Evolutionary conservation across 2,113 vertebrate genomes (phyloP).

Genomic region (Desmodus rotundus): DNA sequence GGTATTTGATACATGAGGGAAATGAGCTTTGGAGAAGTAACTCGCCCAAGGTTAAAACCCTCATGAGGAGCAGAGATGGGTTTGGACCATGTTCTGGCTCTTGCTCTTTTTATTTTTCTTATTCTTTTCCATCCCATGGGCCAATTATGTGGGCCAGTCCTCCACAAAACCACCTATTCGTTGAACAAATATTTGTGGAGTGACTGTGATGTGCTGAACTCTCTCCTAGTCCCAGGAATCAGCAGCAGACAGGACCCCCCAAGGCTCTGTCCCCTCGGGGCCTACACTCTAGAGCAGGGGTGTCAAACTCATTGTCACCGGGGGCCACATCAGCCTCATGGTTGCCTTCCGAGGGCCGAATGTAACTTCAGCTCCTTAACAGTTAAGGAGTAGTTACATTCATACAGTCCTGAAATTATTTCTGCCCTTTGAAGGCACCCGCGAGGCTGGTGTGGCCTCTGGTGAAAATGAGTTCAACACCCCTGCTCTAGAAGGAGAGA

Average conservation of each 20-base stretch:
- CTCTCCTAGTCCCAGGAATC: not conserved
- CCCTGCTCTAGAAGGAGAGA: not conserved
- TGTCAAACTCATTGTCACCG: too few species aligned
- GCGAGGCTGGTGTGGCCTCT: too few species aligned
- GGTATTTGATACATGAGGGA: accelerated
- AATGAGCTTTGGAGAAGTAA: not conserved
- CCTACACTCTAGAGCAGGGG: not conserved
- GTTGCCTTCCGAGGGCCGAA: too few species aligned
- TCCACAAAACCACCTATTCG: not conserved
- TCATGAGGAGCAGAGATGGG: not conserved
- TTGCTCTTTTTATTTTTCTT: not conserved
- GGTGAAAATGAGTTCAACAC: too few species aligned
- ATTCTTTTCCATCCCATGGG: not conserved
- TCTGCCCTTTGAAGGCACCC: too few species aligned
- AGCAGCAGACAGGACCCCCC: not conserved
- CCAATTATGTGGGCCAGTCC: not conserved
- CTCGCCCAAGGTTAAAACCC: not conserved
- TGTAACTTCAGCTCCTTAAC: too few species aligned
- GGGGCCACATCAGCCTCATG: too few species aligned
- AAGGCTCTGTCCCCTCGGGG: not conserved
- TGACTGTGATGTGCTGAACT: not conserved
- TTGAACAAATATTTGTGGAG: not conserved
- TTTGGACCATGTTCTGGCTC: not conserved
- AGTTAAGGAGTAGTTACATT: too few species aligned
- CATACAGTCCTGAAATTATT: too few species aligned